phyloP scores from a whole-genome alignment of 2,797 vertebrate species.

The Scomberomorus guttatus region DNA sequence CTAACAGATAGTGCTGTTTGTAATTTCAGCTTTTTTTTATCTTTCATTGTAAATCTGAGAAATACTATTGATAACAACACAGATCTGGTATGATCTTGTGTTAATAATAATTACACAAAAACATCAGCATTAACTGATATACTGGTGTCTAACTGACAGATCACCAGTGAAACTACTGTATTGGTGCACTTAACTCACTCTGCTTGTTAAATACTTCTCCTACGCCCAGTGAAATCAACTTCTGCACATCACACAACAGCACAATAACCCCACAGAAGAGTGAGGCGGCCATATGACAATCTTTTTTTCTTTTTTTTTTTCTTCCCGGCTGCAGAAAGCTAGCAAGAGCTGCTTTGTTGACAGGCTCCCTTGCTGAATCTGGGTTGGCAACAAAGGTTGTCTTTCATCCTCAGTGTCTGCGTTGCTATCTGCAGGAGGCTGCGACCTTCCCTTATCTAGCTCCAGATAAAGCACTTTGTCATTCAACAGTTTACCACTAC shows the following conservation, averaged over 20 bases:
- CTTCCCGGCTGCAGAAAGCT: conserved; percentile 41
- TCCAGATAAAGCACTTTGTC: conserved; percentile 72
- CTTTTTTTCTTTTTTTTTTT: conserved; percentile 24
- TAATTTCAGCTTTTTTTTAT: no score
- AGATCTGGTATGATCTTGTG: not conserved
- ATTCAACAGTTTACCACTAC: conserved; percentile 70
- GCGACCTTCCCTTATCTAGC: conserved; percentile 74
- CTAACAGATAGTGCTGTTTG: not conserved
- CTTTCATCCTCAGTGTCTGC: conserved; percentile 71
- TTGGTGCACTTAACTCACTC: conserved; percentile 14
- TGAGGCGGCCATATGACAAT: conserved; percentile 54
- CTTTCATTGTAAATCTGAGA: not conserved
- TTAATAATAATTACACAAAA: not conserved
- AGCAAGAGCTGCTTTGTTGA: conserved; percentile 72
- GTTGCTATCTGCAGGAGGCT: conserved; percentile 68
- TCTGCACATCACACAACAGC: conserved; percentile 31
- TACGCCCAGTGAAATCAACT: conserved; percentile 32
- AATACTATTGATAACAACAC: not conserved
- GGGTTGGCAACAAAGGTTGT: conserved; percentile 70
- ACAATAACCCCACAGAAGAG: conserved; percentile 43
- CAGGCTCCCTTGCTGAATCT: conserved; percentile 65
- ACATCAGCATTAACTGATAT: not conserved
- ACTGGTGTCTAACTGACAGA: not conserved
- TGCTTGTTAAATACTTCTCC: conserved; percentile 30
- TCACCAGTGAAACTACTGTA: not conserved